A percentile compares a stretch with the other conserved stretches of the same genome.
These are phyloP conservation scores for Meganola albula DNA, from an alignment of 2,888 invertebrate genomes.

Conservation along the genomic window DNA sequence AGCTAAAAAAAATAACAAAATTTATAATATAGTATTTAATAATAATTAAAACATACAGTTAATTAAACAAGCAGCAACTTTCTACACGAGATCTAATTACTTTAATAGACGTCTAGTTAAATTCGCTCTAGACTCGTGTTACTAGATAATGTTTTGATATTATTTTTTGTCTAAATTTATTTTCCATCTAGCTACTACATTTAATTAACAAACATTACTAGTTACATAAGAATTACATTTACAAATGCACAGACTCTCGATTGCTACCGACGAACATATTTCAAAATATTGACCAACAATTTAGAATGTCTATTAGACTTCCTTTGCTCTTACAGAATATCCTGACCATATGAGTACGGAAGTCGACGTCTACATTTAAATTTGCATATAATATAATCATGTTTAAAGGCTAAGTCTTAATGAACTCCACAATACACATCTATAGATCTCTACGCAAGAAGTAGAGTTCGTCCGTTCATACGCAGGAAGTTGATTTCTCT, in stretches of 20 bases:
- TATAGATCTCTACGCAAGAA: slow-evolving; percentile 1
- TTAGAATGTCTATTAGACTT: slow-evolving; percentile 31
- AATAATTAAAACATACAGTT: too few species aligned
- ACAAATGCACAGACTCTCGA: slow-evolving; percentile 19
- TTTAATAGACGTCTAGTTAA: too few species aligned
- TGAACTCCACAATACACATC: slow-evolving; percentile 5
- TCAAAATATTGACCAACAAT: slow-evolving; percentile 24
- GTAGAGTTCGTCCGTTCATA: too few species aligned
- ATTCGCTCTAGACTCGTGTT: too few species aligned
- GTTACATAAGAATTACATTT: slow-evolving; percentile 20
- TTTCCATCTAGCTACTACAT: too few species aligned
- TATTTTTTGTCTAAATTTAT: too few species aligned
- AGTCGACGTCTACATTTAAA: slow-evolving; percentile 18
- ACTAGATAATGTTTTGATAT: too few species aligned
- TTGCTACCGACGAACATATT: slow-evolving; percentile 15
- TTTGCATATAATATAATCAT: slow-evolving; percentile 19
- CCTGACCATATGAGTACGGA: slow-evolving; percentile 27
- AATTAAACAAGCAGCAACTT: too few species aligned
- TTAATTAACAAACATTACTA: slow-evolving; percentile 11
- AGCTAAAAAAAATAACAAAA: too few species aligned
- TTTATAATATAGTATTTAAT: too few species aligned
- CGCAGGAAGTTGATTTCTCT: slow-evolving; percentile 29
- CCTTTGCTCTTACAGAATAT: slow-evolving; percentile 31
- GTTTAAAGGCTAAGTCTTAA: slow-evolving; percentile 5
- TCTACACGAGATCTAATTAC: too few species aligned